A percentile compares a stretch with the other conserved stretches of the same genome.
Evolutionary conservation across 2,888 invertebrate genomes (phyloP).

Genomic region (Apodemia zela): DNA sequence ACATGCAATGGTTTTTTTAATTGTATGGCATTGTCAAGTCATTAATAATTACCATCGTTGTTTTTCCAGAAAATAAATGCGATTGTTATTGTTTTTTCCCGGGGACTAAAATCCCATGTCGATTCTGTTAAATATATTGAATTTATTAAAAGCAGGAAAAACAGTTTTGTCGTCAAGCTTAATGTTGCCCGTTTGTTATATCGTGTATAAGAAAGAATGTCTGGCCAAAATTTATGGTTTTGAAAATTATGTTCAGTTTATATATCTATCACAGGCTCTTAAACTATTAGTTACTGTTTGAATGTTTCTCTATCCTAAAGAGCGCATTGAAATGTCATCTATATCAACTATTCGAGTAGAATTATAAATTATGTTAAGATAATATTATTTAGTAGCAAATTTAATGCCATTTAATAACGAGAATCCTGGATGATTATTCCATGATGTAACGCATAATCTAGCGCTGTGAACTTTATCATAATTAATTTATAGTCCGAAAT

Average conservation of each 20-base stretch:
- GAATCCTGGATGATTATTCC: neutral
- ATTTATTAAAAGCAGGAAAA: too few species aligned
- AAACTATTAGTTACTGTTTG: constrained; percentile 1
- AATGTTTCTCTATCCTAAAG: constrained; percentile 10
- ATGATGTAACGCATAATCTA: neutral
- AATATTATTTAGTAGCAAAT: constrained; percentile 9
- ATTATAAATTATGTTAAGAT: constrained; percentile 9
- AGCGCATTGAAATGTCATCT: constrained; percentile 10
- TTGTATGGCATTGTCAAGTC: too few species aligned
- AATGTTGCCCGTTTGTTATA: too few species aligned
- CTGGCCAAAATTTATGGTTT: neutral
- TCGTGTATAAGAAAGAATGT: too few species aligned
- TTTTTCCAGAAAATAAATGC: too few species aligned
- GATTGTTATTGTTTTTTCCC: too few species aligned
- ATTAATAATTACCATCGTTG: too few species aligned
- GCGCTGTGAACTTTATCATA: neutral
- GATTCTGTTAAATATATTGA: too few species aligned
- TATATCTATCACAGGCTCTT: neutral
- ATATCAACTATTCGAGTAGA: constrained; percentile 7
- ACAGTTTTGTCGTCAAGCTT: too few species aligned
- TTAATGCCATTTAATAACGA: neutral
- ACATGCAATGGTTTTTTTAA: too few species aligned
- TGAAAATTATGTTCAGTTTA: neutral
- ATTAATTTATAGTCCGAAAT: neutral
- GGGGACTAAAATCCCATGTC: too few species aligned